Base-by-base conservation (phyloP, 1,140 invertebrate species). In the Portunus trituberculatus region DNA sequence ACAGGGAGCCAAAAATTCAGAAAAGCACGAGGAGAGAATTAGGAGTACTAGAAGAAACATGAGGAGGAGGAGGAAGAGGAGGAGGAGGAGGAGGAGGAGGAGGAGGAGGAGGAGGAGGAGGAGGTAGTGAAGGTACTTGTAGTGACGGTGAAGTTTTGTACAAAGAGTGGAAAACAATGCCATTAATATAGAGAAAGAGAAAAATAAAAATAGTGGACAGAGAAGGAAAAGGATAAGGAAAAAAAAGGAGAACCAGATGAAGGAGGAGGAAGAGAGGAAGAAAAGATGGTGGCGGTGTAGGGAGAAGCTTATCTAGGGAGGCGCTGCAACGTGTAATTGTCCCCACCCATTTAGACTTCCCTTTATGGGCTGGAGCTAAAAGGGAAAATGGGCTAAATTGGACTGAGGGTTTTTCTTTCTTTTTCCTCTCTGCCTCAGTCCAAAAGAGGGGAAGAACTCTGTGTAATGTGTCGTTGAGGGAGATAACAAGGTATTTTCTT, bases 401-500 rank as follows among this genome's bases (percentile, higher is more conserved):
- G 67, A 76, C 67, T 76, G 20, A 76, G 12, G 20, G 20, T n/a
- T 76, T 76, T n/a, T n/a, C 20, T 76, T 76, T 20, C n/a, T 76
- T 76, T n/a, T 76, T n/a, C 52, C 20, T 76, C 67, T 76, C n/a
- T n/a, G 10, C 8, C 67, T n/a, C 25, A n/a, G 20, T n/a, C 25
- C 67, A 76, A 76, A n/a, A 76, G 20, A 76, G 67, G 67, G 25
- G n/a, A n/a, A n/a, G 25, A 76, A 76, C 67, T 76, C 6, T n/a
- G 20, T 76, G 67, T 76, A 76, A 76, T 76, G 67, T 76, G 67
- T 25, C 67, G 67, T 76, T 1, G 67, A 20, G 67, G n/a, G n/a
- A 76, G 25, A 76, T 76, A 76, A 76, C 67, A 76, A 76, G 67
- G 67, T 76, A 76, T 76, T 76, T 76, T 76, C 67, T 76, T 76